Percentiles rank a stretch among this genome's conserved stretches.
Conservation (phyloP, 2,113 vertebrate species). For the Albula goreensis region DNA sequence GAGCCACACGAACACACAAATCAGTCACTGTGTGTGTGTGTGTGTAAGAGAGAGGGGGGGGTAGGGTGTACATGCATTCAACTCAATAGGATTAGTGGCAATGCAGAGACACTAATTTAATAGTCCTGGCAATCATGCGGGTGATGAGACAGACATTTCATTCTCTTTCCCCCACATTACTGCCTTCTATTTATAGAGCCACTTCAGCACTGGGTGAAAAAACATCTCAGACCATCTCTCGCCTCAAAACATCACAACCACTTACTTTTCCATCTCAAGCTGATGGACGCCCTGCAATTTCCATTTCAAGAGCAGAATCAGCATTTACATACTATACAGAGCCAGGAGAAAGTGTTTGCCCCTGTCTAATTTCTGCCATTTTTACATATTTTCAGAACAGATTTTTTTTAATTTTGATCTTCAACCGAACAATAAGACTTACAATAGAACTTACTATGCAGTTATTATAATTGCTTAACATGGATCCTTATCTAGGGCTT, state of each 20-base stretch:
- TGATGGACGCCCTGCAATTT: too few relatives aligned
- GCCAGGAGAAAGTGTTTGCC: too few relatives aligned
- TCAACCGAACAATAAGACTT: too few relatives aligned
- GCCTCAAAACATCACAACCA: too few relatives aligned
- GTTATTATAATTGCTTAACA: background rate
- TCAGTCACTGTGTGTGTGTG: background rate
- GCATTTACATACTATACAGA: too few relatives aligned
- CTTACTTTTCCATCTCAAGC: too few relatives aligned
- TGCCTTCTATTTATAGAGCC: constrained; percentile 25
- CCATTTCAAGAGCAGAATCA: too few relatives aligned
- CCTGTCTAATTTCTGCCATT: too few relatives aligned
- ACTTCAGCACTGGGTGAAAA: constrained; percentile 9
- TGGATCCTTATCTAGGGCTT: background rate
- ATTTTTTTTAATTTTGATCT: too few relatives aligned
- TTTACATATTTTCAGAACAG: too few relatives aligned
- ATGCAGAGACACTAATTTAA: constrained; percentile 19
- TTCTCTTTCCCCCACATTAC: constrained; percentile 27
- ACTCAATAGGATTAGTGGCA: background rate
- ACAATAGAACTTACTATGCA: too few relatives aligned
- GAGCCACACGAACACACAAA: background rate
- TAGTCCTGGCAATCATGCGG: constrained; percentile 32
- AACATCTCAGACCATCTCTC: background rate
- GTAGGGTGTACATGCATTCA: background rate
- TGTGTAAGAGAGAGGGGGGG: background rate
- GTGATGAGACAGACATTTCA: constrained; percentile 30